Evolutionary conservation across 1,140 invertebrate genomes (phyloP).

Genomic region (Euwallacea fornicatus): DNA sequence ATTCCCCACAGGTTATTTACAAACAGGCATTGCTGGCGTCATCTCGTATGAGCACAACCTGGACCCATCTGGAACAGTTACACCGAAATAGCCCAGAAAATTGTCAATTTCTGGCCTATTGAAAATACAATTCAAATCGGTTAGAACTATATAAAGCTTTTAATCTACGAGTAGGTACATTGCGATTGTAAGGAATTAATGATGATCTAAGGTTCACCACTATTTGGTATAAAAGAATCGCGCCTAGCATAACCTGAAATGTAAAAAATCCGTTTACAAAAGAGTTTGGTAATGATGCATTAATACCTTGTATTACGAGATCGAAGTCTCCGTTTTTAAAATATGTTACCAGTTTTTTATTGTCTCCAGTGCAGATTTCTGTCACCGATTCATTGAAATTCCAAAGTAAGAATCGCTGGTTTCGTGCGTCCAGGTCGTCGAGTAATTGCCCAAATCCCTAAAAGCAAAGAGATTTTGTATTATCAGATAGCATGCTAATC

Average conservation of each 20-base stretch:
- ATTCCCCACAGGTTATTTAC: no score
- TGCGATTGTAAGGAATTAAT: no score
- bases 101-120: no score
- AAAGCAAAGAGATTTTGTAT: slow-evolving; percentile 14
- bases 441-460: slow-evolving; percentile 45
- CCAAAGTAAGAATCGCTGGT: slow-evolving; percentile 53
- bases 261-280: background rate
- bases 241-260: background rate
- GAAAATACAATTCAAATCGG: no score
- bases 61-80: no score
- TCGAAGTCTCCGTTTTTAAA: slow-evolving; percentile 32
- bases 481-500: background rate
- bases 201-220: no score
- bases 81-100: no score
- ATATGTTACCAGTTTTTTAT: slow-evolving; percentile 24
- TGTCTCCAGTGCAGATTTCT: slow-evolving; percentile 42
- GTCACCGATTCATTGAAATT: slow-evolving; percentile 47
- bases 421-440: slow-evolving; percentile 49
- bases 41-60: no score
- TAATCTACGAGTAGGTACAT: background rate
- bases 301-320: background rate
- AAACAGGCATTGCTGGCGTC: no score
- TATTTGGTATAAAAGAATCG: background rate
- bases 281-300: background rate
- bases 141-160: background rate